These are phyloP conservation scores for Archilochus colubris DNA, from an alignment of 2,113 vertebrate species.

Conservation along the genomic window DNA sequence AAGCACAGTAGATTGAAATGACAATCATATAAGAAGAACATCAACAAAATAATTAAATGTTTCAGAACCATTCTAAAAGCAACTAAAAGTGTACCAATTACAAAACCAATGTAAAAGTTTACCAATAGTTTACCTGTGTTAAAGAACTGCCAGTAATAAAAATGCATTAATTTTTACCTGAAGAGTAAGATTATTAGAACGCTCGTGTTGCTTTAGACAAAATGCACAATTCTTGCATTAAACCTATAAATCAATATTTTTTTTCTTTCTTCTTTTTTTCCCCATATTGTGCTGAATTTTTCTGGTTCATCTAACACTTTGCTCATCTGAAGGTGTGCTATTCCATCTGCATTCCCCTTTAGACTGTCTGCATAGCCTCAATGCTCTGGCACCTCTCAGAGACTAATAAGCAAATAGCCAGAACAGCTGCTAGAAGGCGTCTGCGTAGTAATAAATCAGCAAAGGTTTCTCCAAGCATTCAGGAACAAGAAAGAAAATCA, in stretches of 20 bases:
- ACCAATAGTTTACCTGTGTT: neutral
- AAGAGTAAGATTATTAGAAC: neutral
- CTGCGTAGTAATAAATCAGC: neutral
- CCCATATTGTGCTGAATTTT: neutral
- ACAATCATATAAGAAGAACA: neutral
- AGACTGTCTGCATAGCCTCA: neutral
- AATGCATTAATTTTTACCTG: neutral
- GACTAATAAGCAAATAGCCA: neutral
- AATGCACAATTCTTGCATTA: neutral
- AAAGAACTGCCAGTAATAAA: neutral
- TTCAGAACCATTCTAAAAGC: neutral
- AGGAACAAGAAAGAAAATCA: neutral
- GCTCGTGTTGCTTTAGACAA: neutral
- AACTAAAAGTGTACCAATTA: neutral
- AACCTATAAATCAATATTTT: neutral
- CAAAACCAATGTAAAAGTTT: neutral
- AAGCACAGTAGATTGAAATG: neutral
- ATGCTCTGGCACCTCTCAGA: neutral
- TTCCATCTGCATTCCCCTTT: neutral
- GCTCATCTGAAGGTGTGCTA: neutral
- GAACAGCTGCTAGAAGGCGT: neutral
- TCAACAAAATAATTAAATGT: neutral
- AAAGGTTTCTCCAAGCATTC: neutral
- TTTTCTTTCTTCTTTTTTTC: neutral
- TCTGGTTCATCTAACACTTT: neutral